These are phyloP conservation scores for Urocolius indicus DNA, from an alignment of 2,113 vertebrate species.

Conservation along the genomic window DNA sequence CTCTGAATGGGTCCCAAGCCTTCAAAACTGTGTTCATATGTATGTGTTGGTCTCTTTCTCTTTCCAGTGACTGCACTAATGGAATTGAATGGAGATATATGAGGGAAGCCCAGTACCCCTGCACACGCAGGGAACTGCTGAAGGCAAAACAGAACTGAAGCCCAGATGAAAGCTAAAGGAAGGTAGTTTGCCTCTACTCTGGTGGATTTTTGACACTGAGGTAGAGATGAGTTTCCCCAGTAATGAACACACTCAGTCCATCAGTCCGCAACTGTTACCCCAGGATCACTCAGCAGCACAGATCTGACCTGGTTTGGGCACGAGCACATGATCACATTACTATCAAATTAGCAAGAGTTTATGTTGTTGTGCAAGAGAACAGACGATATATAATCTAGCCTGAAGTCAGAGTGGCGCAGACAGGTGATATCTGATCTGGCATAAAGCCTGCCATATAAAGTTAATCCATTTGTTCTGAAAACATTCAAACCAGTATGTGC, in stretches of 20 bases:
- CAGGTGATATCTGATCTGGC: conserved; percentile 49
- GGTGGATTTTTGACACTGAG: neutral
- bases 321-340: neutral
- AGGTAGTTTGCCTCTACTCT: neutral
- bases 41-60: neutral
- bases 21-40: neutral
- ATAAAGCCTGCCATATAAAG: conserved; percentile 3
- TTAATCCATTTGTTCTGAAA: conserved; percentile 61
- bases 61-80: conserved; percentile 29
- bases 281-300: neutral
- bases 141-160: neutral
- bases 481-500: neutral
- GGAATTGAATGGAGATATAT: neutral
- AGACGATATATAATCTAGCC: conserved; percentile 47
- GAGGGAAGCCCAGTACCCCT: neutral
- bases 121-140: neutral
- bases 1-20: neutral
- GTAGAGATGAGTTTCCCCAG: neutral
- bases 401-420: conserved; percentile 30
- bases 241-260: neutral
- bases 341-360: conserved; percentile 36
- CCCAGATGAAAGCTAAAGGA: neutral
- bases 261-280: neutral
- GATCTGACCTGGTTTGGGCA: neutral
- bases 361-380: neutral